Conservation (phyloP, 2,888 invertebrate species). For the Yponomeuta evonymella region DNA sequence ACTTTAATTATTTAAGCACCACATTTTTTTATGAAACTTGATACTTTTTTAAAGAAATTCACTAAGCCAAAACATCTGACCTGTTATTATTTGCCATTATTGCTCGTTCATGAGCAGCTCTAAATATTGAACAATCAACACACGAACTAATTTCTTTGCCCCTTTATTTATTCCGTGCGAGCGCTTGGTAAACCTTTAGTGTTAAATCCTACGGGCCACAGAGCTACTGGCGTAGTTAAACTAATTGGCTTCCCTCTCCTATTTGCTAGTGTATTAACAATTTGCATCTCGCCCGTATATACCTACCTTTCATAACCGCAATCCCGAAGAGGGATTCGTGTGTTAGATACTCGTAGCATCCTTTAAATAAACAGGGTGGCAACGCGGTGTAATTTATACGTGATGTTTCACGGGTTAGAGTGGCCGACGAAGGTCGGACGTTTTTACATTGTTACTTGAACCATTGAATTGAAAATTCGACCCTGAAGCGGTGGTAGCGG, state of each 20-base stretch:
- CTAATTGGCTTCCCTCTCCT: not conserved
- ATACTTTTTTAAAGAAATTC: too few species aligned
- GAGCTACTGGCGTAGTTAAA: not conserved
- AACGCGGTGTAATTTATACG: not conserved
- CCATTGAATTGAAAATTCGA: too few species aligned
- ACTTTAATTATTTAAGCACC: too few species aligned
- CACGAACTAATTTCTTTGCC: slow-evolving; percentile 10
- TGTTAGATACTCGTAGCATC: not conserved
- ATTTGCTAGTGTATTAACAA: slow-evolving; percentile 10
- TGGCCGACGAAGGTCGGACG: not conserved
- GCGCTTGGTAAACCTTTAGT: slow-evolving; percentile 2
- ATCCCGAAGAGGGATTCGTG: not conserved
- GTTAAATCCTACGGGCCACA: not conserved
- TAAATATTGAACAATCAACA: not conserved
- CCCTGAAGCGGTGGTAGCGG: too few species aligned
- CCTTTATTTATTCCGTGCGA: not conserved
- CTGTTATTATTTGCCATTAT: not conserved
- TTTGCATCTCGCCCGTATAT: not conserved
- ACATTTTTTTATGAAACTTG: too few species aligned
- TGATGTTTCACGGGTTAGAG: not conserved
- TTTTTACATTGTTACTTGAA: not conserved
- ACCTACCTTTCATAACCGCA: not conserved
- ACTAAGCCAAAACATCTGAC: too few species aligned
- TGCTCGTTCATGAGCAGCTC: not conserved
- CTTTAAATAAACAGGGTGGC: not conserved